Percentiles rank a stretch among this genome's conserved stretches.
Conservation (phyloP, 1,140 invertebrate species). For the Diabrotica undecimpunctata region DNA sequence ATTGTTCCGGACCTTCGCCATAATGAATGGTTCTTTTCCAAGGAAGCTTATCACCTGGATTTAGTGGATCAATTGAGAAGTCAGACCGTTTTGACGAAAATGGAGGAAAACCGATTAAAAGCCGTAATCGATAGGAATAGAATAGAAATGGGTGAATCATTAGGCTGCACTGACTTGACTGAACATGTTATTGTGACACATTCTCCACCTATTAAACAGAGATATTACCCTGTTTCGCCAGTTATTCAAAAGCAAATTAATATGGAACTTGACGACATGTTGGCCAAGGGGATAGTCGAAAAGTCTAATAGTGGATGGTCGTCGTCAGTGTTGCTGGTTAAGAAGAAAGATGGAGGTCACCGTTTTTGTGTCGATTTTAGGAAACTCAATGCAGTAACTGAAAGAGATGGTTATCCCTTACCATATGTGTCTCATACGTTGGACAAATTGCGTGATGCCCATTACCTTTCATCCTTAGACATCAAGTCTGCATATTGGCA, state of each 20-base stretch:
- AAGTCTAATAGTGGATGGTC: conserved; percentile 31
- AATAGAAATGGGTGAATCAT: not conserved
- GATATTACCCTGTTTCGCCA: conserved; percentile 10
- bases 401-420: no score
- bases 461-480: conserved; percentile 40
- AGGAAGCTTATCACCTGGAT: not conserved
- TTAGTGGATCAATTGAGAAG: not conserved
- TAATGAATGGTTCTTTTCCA: conserved; percentile 5
- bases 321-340: conserved; percentile 24
- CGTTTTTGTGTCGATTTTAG: conserved; percentile 26
- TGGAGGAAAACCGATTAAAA: not conserved
- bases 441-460: conserved; percentile 36
- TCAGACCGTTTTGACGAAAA: not conserved
- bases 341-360: conserved; percentile 24
- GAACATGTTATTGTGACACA: conserved; percentile 8
- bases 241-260: no score
- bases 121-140: not conserved
- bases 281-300: conserved; percentile 22
- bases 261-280: conserved; percentile 29
- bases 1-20: conserved; percentile 23
- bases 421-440: conserved; percentile 25
- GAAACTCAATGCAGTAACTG: conserved; percentile 20
- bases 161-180: conserved; percentile 31
- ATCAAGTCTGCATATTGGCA: no score
- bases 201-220: conserved; percentile 25